Evolutionary conservation across 2,797 vertebrate species (phyloP).

Genomic region (Podargus strigoides): DNA sequence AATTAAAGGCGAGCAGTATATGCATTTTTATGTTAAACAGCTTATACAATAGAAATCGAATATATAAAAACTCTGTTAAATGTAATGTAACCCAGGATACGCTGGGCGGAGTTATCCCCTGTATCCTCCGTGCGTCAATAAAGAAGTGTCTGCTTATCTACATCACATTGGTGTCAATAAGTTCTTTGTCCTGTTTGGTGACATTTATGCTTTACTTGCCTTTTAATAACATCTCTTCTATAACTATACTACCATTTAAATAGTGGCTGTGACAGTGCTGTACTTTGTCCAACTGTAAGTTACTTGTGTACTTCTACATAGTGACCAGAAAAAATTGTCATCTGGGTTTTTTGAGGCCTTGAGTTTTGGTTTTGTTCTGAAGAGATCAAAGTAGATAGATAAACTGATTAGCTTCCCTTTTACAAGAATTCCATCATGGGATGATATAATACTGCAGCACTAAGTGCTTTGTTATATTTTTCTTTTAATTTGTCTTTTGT

Average conservation of each 20-base stretch:
- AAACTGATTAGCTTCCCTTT: conserved; percentile 2
- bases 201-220: background rate
- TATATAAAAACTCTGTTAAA: too few species aligned
- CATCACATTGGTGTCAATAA: too few species aligned
- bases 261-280: background rate
- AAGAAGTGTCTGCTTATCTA: too few species aligned
- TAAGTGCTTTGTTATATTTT: conserved; percentile 40
- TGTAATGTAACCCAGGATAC: too few species aligned
- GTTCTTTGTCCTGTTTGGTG: too few species aligned
- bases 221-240: background rate
- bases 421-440: conserved; percentile 22
- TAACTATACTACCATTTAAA: background rate
- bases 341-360: background rate
- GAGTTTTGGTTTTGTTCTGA: background rate
- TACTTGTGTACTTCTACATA: background rate
- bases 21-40: too few species aligned
- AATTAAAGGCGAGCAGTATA: too few species aligned
- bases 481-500: too few species aligned
- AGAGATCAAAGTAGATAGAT: background rate
- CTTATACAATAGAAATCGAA: too few species aligned
- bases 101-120: too few species aligned
- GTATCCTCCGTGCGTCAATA: too few species aligned
- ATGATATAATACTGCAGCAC: background rate
- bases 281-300: background rate
- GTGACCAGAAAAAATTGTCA: background rate